Base-by-base conservation (phyloP, 2,797 vertebrate species). In the Periparus ater region DNA sequence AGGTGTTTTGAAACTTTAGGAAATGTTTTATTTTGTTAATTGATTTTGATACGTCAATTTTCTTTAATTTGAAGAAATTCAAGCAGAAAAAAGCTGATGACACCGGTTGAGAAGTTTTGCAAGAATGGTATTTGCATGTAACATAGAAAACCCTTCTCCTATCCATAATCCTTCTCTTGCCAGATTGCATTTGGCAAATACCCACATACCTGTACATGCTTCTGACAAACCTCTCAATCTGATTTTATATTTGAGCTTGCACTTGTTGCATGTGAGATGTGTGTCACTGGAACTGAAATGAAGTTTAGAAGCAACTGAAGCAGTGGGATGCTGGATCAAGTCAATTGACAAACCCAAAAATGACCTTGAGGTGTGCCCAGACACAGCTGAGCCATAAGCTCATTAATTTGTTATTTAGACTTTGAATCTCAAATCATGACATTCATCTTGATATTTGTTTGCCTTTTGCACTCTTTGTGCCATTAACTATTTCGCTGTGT, bases 171-270 rank as follows among this genome's bases (percentile, higher is more conserved):
- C 19, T 93, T 75, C 23, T 62, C 10, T 73, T 86, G 36, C 36
- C 40, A 27, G 16, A 29, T 89, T 76, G 14, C 1, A 0, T 71
- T 73, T 83, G 76, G 38, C 57, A 85, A 76, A 74, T 89, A 27
- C 23, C 3, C 51, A 29, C 0, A 0, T 45, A 34, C 36, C 67
- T 73, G 18, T 19, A 18, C 3, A 0, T 60, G 68, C 42, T 17
- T 57, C 60, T 77, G 61, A 38, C 30, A 54, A 40, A 7, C 26
- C 26, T 48, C 50, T 40, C 19, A 2, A 1, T 68, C 70, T 34
- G 30, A 71, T 76, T 85, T 86, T n/a, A 11, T 65, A 0, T 77
- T 22, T 77, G 29, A 73, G 29, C 32, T 10, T 30, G 34, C 55
- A 25, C 57, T 79, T 67, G 36, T 13, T 70, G 71, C 23, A 21